phyloP scores from a whole-genome alignment of 2,888 invertebrate species.

The Calameuta idolon region DNA sequence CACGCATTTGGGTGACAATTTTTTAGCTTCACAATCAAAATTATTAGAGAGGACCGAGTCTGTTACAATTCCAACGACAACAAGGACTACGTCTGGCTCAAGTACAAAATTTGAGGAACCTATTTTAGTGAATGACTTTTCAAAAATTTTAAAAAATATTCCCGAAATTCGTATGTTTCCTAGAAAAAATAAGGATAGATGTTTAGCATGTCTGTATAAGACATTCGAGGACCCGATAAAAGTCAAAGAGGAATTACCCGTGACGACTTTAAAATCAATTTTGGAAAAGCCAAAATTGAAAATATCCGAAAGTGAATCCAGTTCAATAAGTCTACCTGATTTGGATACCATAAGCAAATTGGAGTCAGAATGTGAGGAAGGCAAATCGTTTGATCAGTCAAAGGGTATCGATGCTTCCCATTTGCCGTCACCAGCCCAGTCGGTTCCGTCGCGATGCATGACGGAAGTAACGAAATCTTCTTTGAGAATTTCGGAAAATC shows the following conservation, averaged over 20 bases:
- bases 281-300: constrained; percentile 2
- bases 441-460: neutral
- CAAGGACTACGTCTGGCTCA: constrained; percentile 37
- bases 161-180: constrained; percentile 48
- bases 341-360: constrained; percentile 9
- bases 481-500: neutral
- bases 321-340: constrained; percentile 26
- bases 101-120: constrained; percentile 29
- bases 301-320: constrained; percentile 29
- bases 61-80: constrained; percentile 36
- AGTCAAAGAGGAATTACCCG: constrained; percentile 19
- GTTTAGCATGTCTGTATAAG: constrained; percentile 55
- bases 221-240: constrained; percentile 26
- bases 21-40: constrained; percentile 10
- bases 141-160: constrained; percentile 36
- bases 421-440: neutral
- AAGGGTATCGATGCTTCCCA: neutral
- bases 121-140: constrained; percentile 17
- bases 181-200: constrained; percentile 52
- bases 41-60: constrained; percentile 21
- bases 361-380: neutral
- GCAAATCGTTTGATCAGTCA: neutral
- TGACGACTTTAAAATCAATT: constrained; percentile 12
- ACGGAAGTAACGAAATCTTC: neutral
- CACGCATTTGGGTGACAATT: constrained; percentile 17